These are phyloP conservation scores for Sternarchorhynchus goeldii DNA, from an alignment of 2,797 vertebrate genomes.

Conservation along the genomic window DNA sequence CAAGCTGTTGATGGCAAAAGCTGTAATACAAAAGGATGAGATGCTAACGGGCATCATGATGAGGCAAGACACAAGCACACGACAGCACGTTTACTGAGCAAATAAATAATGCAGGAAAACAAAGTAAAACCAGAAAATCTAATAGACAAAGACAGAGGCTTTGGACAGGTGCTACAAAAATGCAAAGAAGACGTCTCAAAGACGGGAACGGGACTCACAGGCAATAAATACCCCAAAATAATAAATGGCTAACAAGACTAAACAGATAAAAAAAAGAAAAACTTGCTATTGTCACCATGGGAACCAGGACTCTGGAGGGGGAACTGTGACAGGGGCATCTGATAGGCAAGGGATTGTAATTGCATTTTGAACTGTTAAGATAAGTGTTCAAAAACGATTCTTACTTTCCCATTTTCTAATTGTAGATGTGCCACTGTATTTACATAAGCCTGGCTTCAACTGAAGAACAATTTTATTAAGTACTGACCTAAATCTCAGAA, in stretches of 20 bases:
- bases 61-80: not conserved
- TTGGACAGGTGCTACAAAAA: too few relatives aligned
- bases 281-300: too few relatives aligned
- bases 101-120: not conserved
- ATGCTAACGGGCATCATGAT: not conserved
- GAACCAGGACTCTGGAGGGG: not conserved
- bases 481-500: constrained; percentile 19
- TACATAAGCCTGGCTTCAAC: not conserved
- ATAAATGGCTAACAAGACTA: too few relatives aligned
- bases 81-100: not conserved
- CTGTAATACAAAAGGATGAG: not conserved
- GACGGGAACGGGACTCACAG: too few relatives aligned
- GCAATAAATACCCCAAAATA: too few relatives aligned
- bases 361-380: too few relatives aligned
- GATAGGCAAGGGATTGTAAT: not conserved
- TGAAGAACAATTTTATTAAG: not conserved
- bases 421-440: not conserved
- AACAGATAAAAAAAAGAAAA: too few relatives aligned
- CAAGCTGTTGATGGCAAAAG: constrained; percentile 67
- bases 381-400: not conserved
- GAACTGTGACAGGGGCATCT: not conserved
- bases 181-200: too few relatives aligned
- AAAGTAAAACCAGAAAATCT: too few relatives aligned
- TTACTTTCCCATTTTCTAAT: not conserved
- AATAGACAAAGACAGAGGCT: too few relatives aligned